Evolutionary conservation across 2,888 invertebrate species (phyloP), one percentile per base, ranked within the genome.

Genomic region (Serripes groenlandicus): DNA sequence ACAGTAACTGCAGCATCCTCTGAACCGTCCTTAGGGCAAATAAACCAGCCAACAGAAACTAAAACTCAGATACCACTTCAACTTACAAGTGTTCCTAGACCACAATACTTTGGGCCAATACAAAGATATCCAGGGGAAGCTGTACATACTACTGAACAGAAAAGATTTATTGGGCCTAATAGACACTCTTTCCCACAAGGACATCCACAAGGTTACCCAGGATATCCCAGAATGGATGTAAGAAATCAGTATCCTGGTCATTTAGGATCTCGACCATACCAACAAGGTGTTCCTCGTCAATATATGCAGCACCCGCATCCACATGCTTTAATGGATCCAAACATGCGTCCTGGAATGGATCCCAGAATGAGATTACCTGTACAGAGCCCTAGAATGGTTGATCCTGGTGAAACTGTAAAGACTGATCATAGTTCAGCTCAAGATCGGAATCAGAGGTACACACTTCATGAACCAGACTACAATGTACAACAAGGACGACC

Each of bases 91-190:
- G 78, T 86, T 18, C 86, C 86, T 32, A 81, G 74, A 56, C 86
- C 83, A 28, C 79, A 85, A 71, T 78, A 83, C 37, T 83, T 77
- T 78, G 78, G 74, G 9, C 78, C 78, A 26, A 49, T 85, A 15
- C 78, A 73, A 3, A 54, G 52, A n/a, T 26, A 75, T 5, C 62
- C 74, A 60, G 73, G 68, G 3, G 74, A 80, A 5, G 49, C 35
- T 34, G 9, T 76, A 37, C 58, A 15, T 56, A 21, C 54, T 15
- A 69, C 64, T 54, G 80, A 75, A 54, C 64, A 34, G 28, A 62
- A 54, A 23, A 66, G 69, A 18, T 75, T 58, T 32, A 49, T 79
- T 54, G 26, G 23, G 15, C 74, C 66, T 68, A 76, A 60, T 49
- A 71, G 49, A 32, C 74, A 4, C 1, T 37, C 64, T 9, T 5